These are phyloP conservation scores for Cantharis flavilabris DNA, from an alignment of 2,888 invertebrate genomes.

Conservation along the genomic window DNA sequence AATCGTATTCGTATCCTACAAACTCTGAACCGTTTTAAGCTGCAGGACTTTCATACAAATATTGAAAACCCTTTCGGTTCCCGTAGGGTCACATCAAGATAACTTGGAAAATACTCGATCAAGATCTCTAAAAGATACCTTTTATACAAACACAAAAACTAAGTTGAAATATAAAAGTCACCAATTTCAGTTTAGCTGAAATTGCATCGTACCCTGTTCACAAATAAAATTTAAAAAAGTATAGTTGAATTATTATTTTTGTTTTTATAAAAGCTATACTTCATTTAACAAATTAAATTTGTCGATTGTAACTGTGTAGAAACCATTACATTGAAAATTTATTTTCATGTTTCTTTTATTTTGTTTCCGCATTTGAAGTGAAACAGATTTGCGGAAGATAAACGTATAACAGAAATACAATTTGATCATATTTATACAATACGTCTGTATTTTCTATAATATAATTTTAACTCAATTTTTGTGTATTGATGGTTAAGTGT, in stretches of 20 bases:
- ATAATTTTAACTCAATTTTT: slow-evolving; percentile 2
- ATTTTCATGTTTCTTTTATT: neutral
- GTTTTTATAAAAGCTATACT: neutral
- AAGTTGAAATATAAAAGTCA: neutral
- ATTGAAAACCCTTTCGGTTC: neutral
- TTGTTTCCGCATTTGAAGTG: neutral
- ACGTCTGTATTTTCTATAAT: slow-evolving; percentile 25
- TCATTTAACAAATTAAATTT: neutral
- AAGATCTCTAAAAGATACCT: neutral
- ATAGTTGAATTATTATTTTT: neutral
- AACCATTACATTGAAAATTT: neutral
- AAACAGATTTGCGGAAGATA: neutral
- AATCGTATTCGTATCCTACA: neutral
- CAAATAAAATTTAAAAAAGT: neutral
- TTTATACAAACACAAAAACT: neutral
- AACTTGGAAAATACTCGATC: neutral
- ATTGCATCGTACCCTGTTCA: neutral
- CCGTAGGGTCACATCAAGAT: neutral
- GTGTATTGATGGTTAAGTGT: neutral
- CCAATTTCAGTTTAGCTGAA: neutral
- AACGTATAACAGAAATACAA: slow-evolving; percentile 17
- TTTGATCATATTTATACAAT: slow-evolving; percentile 27
- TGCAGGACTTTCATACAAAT: neutral
- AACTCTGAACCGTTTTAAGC: neutral
- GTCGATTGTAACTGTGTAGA: neutral